These are phyloP conservation scores for Eumeta japonica DNA, from an alignment of 1,140 invertebrate species.

Conservation along the genomic window DNA sequence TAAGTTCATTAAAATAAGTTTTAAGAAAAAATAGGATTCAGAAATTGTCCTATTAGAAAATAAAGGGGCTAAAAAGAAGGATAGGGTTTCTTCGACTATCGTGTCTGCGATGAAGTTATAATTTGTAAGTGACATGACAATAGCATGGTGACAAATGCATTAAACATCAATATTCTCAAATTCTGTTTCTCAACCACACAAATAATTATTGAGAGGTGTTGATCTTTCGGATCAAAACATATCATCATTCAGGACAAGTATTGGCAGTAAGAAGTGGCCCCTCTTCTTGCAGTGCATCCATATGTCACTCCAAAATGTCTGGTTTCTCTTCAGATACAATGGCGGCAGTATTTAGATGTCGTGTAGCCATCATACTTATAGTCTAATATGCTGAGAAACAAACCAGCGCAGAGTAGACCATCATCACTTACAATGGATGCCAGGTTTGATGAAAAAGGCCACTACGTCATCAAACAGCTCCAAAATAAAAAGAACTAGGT, in stretches of 20 bases:
- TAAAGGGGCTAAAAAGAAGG: slow-evolving; percentile 2
- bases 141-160: slow-evolving; percentile 2
- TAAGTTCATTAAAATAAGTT: no score
- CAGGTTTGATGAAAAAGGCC: slow-evolving; percentile 1
- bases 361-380: no score
- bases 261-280: slow-evolving; percentile 3
- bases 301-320: slow-evolving; percentile 3
- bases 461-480: slow-evolving; percentile 2
- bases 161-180: slow-evolving; percentile 1
- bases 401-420: slow-evolving; percentile 1
- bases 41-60: slow-evolving; percentile 4
- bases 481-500: slow-evolving; percentile 3
- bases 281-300: slow-evolving; percentile 2
- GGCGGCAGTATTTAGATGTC: not conserved
- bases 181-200: slow-evolving; percentile 2
- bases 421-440: slow-evolving; percentile 3
- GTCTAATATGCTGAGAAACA: no score
- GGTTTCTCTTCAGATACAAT: slow-evolving; percentile 2
- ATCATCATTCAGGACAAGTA: slow-evolving; percentile 1
- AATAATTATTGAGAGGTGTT: no score
- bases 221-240: slow-evolving; percentile 2
- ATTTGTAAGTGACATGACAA: no score
- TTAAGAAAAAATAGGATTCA: not conserved
- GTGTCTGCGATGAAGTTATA: slow-evolving; percentile 2
- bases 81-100: not conserved